Evolutionary conservation across 2,797 vertebrate genomes (phyloP).

Genomic region (Limosa lapponica): DNA sequence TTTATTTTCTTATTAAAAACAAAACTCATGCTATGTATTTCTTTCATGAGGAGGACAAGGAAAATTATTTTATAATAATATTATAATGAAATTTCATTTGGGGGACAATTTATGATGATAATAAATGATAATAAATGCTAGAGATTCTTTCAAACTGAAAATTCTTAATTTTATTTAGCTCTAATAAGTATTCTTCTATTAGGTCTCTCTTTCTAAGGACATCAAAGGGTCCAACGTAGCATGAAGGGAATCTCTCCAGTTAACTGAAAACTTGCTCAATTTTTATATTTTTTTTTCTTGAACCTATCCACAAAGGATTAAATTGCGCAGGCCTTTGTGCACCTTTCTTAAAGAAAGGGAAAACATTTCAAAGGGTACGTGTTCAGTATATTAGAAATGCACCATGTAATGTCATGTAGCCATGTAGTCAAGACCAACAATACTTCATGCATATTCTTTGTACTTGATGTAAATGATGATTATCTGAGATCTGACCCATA

Average conservation of each 20-base stretch:
- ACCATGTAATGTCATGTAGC: neutral
- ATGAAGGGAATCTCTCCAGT: neutral
- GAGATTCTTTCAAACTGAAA: neutral
- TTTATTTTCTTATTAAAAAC: neutral
- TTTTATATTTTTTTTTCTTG: neutral
- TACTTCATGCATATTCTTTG: neutral
- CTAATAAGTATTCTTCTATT: neutral
- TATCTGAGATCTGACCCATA: neutral
- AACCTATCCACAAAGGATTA: neutral
- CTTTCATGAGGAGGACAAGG: neutral
- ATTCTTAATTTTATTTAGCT: neutral
- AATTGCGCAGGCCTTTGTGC: neutral
- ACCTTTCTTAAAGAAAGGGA: neutral
- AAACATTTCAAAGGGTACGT: neutral
- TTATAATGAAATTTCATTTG: neutral
- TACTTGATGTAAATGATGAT: neutral
- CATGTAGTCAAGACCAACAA: neutral
- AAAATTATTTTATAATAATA: neutral
- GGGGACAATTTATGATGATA: neutral
- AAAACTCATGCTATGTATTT: neutral
- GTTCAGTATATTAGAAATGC: neutral
- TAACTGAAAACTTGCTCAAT: neutral
- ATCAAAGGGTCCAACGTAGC: neutral
- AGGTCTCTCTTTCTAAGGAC: neutral
- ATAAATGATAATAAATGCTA: neutral